Evolutionary conservation across 2,888 invertebrate species (phyloP).

Genomic region (Blastobasis lacticolella): DNA sequence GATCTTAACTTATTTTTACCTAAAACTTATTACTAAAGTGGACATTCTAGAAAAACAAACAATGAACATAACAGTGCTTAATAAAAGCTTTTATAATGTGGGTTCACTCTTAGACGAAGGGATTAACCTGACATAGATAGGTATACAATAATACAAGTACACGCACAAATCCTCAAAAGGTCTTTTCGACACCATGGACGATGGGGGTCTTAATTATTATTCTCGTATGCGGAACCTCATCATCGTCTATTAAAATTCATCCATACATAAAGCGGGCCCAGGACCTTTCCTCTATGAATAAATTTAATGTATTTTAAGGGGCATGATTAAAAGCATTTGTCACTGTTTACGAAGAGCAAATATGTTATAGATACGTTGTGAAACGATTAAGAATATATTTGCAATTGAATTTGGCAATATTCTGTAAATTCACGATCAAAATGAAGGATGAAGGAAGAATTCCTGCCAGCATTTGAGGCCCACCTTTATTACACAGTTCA

Average conservation of each 20-base stretch:
- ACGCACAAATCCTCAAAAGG: too few relatives aligned
- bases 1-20: too few relatives aligned
- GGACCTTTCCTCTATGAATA: slow-evolving; percentile 49
- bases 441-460: not conserved
- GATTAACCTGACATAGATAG: too few relatives aligned
- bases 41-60: too few relatives aligned
- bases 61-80: too few relatives aligned
- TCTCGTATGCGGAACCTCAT: slow-evolving; percentile 24
- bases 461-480: not conserved
- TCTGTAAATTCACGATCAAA: not conserved
- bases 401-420: not conserved
- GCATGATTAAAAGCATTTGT: slow-evolving; percentile 15
- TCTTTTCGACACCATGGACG: too few relatives aligned
- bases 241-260: slow-evolving; percentile 59
- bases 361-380: too few relatives aligned
- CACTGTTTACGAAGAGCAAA: not conserved
- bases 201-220: not conserved
- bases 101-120: too few relatives aligned
- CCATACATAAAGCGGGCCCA: slow-evolving; percentile 26
- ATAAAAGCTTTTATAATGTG: too few relatives aligned
- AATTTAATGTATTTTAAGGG: slow-evolving; percentile 33
- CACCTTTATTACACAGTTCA: not conserved
- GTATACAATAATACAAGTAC: too few relatives aligned
- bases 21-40: too few relatives aligned
- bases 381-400: too few relatives aligned